These are phyloP conservation scores for Polypedilum pembai DNA, from an alignment of 1,140 invertebrate species.

Conservation along the genomic window DNA sequence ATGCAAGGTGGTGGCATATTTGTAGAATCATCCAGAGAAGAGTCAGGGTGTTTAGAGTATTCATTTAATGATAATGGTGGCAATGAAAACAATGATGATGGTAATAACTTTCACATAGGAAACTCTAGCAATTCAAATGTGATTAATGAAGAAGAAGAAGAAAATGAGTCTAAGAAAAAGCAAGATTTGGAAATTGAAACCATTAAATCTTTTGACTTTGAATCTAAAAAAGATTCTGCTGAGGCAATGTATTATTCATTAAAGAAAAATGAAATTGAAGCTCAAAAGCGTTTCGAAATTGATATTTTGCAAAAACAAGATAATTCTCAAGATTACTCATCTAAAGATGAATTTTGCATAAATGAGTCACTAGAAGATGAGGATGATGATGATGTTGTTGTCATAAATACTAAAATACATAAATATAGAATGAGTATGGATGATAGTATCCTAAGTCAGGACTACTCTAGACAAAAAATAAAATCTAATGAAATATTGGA, in stretches of 20 bases:
- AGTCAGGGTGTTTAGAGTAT: not conserved
- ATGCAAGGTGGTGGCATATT: slow-evolving; percentile 12
- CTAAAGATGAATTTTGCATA: not conserved
- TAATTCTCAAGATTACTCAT: not conserved
- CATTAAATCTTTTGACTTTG: not conserved
- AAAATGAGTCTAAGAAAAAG: not conserved
- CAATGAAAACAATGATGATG: not conserved
- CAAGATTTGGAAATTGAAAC: not conserved
- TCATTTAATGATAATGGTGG: not conserved
- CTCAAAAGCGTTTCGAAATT: not conserved
- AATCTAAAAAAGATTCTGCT: slow-evolving; percentile 32
- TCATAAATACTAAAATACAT: not conserved
- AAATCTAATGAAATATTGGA: not conserved
- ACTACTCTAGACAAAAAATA: not conserved
- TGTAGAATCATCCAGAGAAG: not conserved
- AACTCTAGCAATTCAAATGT: not conserved
- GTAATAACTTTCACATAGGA: not conserved
- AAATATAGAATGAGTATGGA: slow-evolving; percentile 22
- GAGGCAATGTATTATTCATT: slow-evolving; percentile 35
- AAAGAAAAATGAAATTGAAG: slow-evolving; percentile 33
- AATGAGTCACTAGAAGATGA: not conserved
- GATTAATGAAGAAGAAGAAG: not conserved
- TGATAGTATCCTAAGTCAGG: slow-evolving; percentile 21
- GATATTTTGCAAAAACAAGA: not conserved
- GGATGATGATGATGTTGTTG: not conserved